Percentiles rank a stretch among this genome's conserved stretches.
phyloP scores from a whole-genome alignment of 2,888 invertebrate species.

The Drosophila nr. perissopoda region DNA sequence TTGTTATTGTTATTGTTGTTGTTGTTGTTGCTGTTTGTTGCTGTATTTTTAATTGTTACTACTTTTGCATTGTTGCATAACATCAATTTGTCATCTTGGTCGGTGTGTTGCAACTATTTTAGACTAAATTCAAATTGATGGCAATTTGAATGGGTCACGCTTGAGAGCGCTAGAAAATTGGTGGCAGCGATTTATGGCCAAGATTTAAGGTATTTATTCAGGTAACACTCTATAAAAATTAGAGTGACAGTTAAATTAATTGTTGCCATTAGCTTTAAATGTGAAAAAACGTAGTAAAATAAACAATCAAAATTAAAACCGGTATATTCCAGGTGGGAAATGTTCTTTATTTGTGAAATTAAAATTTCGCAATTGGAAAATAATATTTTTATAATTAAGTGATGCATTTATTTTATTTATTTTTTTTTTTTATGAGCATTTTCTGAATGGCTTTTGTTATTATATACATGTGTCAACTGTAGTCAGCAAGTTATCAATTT shows the following conservation, averaged over 20 bases:
- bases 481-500: background rate
- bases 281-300: background rate
- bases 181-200: conserved; percentile 30
- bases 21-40: background rate
- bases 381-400: background rate
- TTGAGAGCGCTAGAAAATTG: conserved; percentile 22
- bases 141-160: conserved; percentile 41
- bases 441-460: background rate
- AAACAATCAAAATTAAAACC: background rate
- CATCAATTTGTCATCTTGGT: conserved; percentile 21
- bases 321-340: background rate
- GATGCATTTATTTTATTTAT: background rate
- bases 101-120: conserved; percentile 12
- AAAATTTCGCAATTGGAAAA: background rate
- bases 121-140: conserved; percentile 8
- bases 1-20: background rate
- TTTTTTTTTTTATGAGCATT: background rate
- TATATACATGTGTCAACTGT: background rate
- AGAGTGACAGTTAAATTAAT: conserved; percentile 1
- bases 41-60: conserved; percentile 17
- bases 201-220: conserved; percentile 6
- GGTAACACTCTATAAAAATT: conserved; percentile 1
- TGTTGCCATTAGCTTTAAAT: background rate
- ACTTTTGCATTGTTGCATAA: conserved; percentile 29
- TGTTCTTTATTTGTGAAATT: background rate